Percentiles rank a stretch among this genome's conserved stretches.
Conservation (phyloP, 2,113 vertebrate genomes). For the Indicator maculatus region DNA sequence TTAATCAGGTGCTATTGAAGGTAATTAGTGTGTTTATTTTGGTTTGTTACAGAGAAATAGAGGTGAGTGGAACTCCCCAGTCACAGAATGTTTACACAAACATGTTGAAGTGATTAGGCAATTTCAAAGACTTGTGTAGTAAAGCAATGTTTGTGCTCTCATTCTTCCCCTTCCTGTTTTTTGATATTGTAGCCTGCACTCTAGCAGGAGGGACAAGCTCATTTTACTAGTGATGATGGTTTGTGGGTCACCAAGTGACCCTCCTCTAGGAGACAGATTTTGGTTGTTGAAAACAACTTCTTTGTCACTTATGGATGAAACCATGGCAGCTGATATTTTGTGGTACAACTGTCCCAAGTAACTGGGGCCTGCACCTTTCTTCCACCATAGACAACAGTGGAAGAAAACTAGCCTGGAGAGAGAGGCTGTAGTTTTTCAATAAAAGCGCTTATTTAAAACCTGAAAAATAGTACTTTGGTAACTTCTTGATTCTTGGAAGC, state of each 20-base stretch:
- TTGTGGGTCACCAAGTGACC: accelerated
- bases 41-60: background rate
- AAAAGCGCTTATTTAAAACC: background rate
- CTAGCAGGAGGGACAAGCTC: background rate
- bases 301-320: background rate
- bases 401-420: background rate
- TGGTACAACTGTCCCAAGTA: background rate
- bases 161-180: background rate
- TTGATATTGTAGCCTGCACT: background rate
- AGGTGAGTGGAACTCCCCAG: background rate
- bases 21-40: background rate
- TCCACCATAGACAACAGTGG: background rate
- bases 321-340: background rate
- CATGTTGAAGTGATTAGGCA: background rate
- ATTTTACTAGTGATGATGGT: background rate
- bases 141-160: background rate
- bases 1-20: background rate
- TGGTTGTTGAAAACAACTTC: background rate
- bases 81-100: conserved; percentile 5
- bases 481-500: background rate
- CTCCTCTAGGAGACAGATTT: background rate
- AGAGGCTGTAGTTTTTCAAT: background rate
- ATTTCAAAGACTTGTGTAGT: background rate
- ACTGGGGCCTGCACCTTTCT: background rate
- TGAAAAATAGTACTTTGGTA: background rate